These are phyloP conservation scores for Thermophis baileyi DNA, from an alignment of 2,113 vertebrate genomes.

Conservation along the genomic window DNA sequence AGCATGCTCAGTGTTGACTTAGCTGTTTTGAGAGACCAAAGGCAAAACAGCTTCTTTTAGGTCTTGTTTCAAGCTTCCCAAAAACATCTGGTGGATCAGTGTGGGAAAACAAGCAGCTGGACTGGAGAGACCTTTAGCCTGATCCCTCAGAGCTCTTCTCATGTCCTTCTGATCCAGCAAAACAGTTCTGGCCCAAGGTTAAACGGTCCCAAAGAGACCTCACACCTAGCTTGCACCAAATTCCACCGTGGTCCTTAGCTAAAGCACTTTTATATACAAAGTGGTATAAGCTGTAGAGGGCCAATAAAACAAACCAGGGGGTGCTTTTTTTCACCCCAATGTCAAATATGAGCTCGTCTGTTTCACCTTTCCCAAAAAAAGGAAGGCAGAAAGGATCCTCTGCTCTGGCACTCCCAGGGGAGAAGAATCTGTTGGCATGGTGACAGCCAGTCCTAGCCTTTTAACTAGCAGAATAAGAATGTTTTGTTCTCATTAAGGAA, in stretches of 20 bases:
- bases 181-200: background rate
- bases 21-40: background rate
- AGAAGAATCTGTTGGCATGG: slow-evolving; percentile 66
- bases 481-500: slow-evolving; percentile 72
- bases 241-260: background rate
- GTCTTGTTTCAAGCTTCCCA: background rate
- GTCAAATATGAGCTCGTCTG: slow-evolving; percentile 15
- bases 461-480: slow-evolving; percentile 68
- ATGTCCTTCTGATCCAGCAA: background rate
- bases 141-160: background rate
- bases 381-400: slow-evolving; percentile 45
- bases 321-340: slow-evolving; percentile 53
- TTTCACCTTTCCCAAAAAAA: slow-evolving; percentile 54
- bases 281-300: slow-evolving; percentile 49
- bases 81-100: background rate
- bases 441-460: slow-evolving; percentile 54
- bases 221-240: background rate
- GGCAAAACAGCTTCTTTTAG: background rate
- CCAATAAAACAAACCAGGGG: slow-evolving; percentile 54
- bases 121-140: background rate
- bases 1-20: background rate
- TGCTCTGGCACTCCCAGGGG: slow-evolving; percentile 37
- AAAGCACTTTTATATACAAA: background rate
- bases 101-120: background rate
- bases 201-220: background rate